phyloP scores from a whole-genome alignment of 2,797 vertebrate species.

The Nothura maculosa region DNA sequence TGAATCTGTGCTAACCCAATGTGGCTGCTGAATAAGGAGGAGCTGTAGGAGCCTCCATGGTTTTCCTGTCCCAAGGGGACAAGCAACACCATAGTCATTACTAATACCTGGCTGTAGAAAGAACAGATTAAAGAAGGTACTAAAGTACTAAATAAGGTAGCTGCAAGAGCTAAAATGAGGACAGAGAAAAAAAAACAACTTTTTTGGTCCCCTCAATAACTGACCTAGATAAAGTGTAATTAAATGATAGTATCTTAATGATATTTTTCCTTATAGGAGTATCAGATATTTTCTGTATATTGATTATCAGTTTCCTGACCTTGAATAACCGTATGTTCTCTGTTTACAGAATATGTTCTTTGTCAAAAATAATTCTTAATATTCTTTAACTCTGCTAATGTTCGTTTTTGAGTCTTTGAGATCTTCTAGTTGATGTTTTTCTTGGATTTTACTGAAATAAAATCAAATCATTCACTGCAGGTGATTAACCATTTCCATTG shows the following conservation, averaged over 20 bases:
- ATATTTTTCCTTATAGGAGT: background rate
- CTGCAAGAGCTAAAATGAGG: background rate
- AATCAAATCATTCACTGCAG: background rate
- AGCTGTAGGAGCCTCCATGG: background rate
- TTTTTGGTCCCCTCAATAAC: background rate
- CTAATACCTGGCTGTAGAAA: background rate
- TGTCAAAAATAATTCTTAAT: background rate
- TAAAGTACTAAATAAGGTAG: background rate
- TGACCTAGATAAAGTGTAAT: background rate
- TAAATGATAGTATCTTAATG: background rate
- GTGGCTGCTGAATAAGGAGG: background rate
- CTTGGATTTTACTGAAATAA: background rate
- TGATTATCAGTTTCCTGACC: background rate
- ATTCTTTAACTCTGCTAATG: background rate
- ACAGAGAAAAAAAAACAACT: background rate
- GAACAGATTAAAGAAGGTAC: background rate
- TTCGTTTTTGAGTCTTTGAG: background rate
- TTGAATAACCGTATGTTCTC: background rate
- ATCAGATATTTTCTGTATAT: background rate
- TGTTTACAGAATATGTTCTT: background rate
- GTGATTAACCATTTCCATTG: background rate
- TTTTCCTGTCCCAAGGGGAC: background rate
- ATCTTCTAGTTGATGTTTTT: background rate
- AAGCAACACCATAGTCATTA: background rate
- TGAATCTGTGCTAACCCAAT: background rate